Evolutionary conservation across 1,140 invertebrate species (phyloP).

Genomic region (Drosophila grimshawi): DNA sequence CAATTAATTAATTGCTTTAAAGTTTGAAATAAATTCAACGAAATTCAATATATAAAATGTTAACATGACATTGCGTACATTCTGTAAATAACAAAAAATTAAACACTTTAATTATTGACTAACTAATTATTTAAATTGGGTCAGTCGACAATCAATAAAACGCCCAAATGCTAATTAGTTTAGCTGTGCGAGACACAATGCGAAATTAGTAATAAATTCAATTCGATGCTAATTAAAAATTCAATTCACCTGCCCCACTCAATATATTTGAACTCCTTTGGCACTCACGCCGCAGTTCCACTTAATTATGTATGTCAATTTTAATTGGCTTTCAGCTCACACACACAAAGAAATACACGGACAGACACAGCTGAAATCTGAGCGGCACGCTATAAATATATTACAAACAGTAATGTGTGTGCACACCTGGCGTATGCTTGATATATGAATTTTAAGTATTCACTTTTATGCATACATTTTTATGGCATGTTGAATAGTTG

Average conservation of each 20-base stretch:
- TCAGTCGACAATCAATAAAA: constrained; percentile 13
- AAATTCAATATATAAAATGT: neutral
- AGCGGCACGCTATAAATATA: constrained; percentile 70
- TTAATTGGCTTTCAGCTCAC: constrained; percentile 77
- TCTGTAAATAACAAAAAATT: neutral
- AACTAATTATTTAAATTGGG: neutral
- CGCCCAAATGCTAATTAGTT: constrained; percentile 6
- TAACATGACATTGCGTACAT: too few species aligned
- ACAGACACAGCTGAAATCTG: constrained; percentile 38
- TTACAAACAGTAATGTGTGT: constrained; percentile 43
- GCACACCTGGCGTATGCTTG: constrained; percentile 67
- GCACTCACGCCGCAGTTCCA: constrained; percentile 45
- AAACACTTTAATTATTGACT: neutral
- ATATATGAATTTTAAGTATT: constrained; percentile 5
- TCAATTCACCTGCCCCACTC: constrained; percentile 47
- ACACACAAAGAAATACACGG: constrained; percentile 6
- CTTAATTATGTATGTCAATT: constrained; percentile 81
- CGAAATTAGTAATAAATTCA: constrained; percentile 40
- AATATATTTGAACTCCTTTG: constrained; percentile 55
- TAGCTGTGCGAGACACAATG: neutral
- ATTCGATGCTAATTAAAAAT: constrained; percentile 71
- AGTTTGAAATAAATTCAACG: neutral
- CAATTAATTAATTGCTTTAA: neutral
- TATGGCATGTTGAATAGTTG: constrained; percentile 5
- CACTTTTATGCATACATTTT: constrained; percentile 24